Evolutionary conservation across 2,113 vertebrate species (phyloP).

Genomic region (Craseonycteris thonglongyai): DNA sequence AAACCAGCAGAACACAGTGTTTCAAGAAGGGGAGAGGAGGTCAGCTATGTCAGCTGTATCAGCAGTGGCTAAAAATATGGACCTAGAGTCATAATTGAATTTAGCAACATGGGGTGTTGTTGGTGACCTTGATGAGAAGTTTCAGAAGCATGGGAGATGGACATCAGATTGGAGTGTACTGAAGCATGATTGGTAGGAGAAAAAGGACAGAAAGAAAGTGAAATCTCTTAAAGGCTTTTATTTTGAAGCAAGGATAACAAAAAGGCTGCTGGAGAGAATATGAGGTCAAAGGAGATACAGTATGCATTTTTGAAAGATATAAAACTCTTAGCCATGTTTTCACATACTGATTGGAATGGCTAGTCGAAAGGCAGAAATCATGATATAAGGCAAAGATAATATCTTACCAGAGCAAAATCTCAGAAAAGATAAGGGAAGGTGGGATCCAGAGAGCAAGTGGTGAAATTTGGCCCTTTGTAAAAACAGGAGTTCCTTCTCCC

Average conservation of each 20-base stretch:
- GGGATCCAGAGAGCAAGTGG: background rate
- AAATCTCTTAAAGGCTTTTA: background rate
- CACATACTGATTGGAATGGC: background rate
- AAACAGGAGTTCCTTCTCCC: background rate
- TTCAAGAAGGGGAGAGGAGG: background rate
- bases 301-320: background rate
- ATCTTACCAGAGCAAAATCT: background rate
- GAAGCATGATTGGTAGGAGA: background rate
- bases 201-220: background rate
- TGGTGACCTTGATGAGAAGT: background rate
- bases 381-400: background rate
- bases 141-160: background rate
- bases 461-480: background rate
- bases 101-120: background rate
- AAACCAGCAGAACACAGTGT: background rate
- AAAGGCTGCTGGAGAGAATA: background rate
- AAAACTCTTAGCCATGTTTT: background rate
- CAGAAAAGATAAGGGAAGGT: background rate
- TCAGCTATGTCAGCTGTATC: background rate
- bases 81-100: background rate
- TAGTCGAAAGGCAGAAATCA: background rate
- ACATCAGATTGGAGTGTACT: background rate
- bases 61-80: background rate
- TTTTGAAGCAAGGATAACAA: background rate
- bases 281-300: background rate